phyloP scores from a whole-genome alignment of 2,113 vertebrate species.

The Phasianus colchicus region DNA sequence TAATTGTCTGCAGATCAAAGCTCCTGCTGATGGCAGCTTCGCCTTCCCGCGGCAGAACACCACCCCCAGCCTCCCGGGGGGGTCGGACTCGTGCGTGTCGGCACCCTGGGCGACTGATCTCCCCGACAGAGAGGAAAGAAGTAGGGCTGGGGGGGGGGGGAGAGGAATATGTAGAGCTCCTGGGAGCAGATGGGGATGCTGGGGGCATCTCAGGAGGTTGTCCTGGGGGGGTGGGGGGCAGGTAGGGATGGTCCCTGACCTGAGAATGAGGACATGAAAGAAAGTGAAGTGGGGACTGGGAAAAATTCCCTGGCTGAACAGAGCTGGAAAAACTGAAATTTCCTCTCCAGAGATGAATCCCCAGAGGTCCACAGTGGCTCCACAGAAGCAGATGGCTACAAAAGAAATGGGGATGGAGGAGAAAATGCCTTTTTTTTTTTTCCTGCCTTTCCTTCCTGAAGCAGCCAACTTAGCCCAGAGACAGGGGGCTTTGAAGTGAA shows the following conservation, averaged over 20 bases:
- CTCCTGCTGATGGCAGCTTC: conserved; percentile 59
- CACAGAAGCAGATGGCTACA: background rate
- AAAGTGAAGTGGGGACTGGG: background rate
- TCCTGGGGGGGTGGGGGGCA: background rate
- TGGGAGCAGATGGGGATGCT: background rate
- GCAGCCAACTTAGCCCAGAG: background rate
- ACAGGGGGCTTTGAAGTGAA: background rate
- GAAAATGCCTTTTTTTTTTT: background rate
- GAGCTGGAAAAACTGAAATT: background rate
- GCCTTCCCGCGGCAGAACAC: conserved; percentile 42
- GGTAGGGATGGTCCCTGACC: background rate
- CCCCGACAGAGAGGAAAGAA: conserved; percentile 55
- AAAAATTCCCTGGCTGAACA: background rate
- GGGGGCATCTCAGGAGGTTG: background rate
- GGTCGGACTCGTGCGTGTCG: conserved; percentile 8
- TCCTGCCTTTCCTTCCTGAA: background rate
- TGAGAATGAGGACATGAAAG: background rate
- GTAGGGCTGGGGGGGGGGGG: conserved; percentile 43
- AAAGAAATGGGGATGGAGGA: background rate
- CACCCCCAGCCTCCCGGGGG: conserved; percentile 53
- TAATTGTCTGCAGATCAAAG: conserved; percentile 74
- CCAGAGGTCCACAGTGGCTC: background rate
- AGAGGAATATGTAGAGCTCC: background rate
- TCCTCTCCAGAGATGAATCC: background rate
- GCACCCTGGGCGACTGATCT: conserved; percentile 51